phyloP scores from a whole-genome alignment of 2,113 vertebrate species.

The Periophthalmodon schlosseri region DNA sequence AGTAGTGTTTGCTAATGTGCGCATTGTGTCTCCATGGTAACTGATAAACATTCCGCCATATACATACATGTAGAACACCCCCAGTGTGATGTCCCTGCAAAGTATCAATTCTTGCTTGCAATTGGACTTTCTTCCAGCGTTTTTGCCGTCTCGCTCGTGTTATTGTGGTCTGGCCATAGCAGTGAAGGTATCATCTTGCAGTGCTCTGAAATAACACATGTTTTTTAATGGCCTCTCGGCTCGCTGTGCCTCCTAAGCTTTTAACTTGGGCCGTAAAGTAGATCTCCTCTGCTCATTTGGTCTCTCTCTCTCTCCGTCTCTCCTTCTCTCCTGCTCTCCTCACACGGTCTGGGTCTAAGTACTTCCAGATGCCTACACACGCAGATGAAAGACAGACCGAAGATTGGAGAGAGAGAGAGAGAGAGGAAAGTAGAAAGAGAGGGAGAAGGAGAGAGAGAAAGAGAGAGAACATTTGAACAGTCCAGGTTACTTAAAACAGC shows the following conservation, averaged over 20 bases:
- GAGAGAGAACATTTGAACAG: not conserved
- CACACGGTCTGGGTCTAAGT: not conserved
- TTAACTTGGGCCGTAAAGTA: not conserved
- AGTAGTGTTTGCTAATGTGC: too few relatives aligned
- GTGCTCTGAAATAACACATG: not conserved
- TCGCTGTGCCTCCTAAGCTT: not conserved
- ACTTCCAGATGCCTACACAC: not conserved
- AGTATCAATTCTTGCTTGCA: too few relatives aligned
- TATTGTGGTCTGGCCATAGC: not conserved
- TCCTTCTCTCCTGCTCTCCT: not conserved
- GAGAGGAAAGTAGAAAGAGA: too few relatives aligned
- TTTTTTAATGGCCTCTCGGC: not conserved
- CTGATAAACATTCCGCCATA: too few relatives aligned
- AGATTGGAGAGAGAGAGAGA: not conserved
- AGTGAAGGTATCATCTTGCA: not conserved
- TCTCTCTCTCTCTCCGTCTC: not conserved
- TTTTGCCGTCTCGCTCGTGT: not conserved
- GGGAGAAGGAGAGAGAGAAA: not conserved
- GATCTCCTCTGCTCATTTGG: slow-evolving; percentile 1
- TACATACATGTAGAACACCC: too few relatives aligned
- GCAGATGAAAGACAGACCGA: slow-evolving; percentile 14
- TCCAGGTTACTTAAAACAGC: not conserved
- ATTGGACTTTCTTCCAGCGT: not conserved
- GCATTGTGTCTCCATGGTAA: too few relatives aligned
- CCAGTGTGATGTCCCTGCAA: too few relatives aligned